Base-by-base conservation (phyloP, 1,140 invertebrate genomes). In the Zeugodacus cucurbitae region DNA sequence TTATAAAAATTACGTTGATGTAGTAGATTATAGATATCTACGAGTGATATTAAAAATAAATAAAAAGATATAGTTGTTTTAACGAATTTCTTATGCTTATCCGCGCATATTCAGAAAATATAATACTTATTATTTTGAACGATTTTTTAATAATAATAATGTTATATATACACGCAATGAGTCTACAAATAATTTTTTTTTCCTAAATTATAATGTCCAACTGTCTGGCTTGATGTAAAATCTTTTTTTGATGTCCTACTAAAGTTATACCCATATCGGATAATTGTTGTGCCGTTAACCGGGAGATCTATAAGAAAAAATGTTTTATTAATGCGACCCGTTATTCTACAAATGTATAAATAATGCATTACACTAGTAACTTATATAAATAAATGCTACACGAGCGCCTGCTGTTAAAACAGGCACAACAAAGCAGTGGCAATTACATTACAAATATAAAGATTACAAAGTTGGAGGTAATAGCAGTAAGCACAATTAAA, bases 201-300 rank as follows among this genome's bases (percentile, higher is more conserved):
- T n/a, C n/a, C 88, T 92, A 93, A 88, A 93, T 93, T 90, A 93
- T 91, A 89, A 90, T 92, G 88, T 93, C 93, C 87, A 93, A 89
- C 87, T 93, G 93, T 67, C 93, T 90, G 59, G 93, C 93, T 88
- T 93, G 93, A 82, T 93, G 93, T 89, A 99, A 98, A 88, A 99
- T 99, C 94, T 99, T 99, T 94, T 99, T 99, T 94, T 99, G 98
- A 94, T 99, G 98, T 58, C 98, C 98, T n/a, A 99, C 98, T 70
- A 99, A 95, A 17, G 97, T 98, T 89, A 99, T 97, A 44, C 98
- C 98, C 88, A 99, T 95, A 90, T 97, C 96, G 34, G 97, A 97
- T 87, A 99, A 94, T 93, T 99, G 98, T 92, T 98, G 97, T 37
- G 98, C 97, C 58, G 97, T 99, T 85, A 99, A 95, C 86, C 96